phyloP scores from a whole-genome alignment of 2,113 vertebrate species.

The Progne subis region DNA sequence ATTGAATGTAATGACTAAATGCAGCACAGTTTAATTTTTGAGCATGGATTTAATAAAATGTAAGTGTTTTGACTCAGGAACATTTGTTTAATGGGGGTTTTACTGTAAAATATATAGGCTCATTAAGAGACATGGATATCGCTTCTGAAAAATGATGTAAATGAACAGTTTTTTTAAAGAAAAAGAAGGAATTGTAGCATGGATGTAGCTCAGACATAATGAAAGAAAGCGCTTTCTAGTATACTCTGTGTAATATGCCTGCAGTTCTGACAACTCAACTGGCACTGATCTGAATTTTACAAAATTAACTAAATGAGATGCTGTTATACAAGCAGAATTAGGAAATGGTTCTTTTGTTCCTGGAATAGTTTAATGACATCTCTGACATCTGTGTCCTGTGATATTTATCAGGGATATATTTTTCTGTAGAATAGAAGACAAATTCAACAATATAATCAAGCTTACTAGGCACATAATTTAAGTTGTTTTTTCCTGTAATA shows the following conservation, averaged over 20 bases:
- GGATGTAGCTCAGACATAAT: neutral
- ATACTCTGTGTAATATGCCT: neutral
- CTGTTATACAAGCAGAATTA: neutral
- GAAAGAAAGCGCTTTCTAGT: neutral
- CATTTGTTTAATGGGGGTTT: conserved; percentile 9
- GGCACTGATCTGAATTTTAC: neutral
- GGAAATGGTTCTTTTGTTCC: neutral
- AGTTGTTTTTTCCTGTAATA: neutral
- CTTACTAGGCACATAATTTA: neutral
- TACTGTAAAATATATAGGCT: neutral
- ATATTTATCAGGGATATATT: neutral
- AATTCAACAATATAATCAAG: neutral
- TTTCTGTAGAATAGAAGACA: neutral
- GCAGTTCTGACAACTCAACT: neutral
- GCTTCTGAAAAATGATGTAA: neutral
- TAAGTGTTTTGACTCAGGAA: neutral
- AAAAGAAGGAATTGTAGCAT: neutral
- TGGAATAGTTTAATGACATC: neutral
- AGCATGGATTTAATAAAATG: neutral
- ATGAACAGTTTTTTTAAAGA: neutral
- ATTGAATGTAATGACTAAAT: neutral
- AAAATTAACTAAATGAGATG: conserved; percentile 6
- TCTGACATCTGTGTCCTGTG: neutral
- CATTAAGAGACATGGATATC: neutral
- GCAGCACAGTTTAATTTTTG: neutral